Percentiles rank a stretch among this genome's conserved stretches.
phyloP scores from a whole-genome alignment of 2,797 vertebrate genomes.

The Australoheros facetus region DNA sequence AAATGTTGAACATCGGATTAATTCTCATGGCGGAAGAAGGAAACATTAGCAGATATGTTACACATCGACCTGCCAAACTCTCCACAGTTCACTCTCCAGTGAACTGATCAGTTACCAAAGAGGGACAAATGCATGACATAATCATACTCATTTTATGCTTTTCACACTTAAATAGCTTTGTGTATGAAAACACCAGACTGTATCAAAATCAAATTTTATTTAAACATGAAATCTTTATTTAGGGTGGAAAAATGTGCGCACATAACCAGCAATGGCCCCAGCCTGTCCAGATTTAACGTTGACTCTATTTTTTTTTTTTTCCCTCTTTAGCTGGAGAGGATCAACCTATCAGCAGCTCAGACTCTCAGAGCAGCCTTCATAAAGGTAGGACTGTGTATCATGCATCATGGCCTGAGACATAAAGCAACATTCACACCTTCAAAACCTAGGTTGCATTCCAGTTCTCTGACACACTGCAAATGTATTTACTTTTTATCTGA shows the following conservation, averaged over 20 bases:
- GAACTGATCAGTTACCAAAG: background rate
- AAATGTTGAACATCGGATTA: too few species aligned
- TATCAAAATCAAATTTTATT: background rate
- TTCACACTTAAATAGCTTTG: background rate
- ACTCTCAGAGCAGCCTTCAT: conserved; percentile 98
- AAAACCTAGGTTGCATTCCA: background rate
- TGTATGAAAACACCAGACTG: background rate
- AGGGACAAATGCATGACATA: too few species aligned
- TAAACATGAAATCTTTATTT: background rate
- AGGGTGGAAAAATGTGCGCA: background rate
- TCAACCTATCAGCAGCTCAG: conserved; percentile 98
- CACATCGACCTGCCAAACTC: too few species aligned
- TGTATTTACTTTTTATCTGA: background rate
- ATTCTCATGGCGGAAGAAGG: too few species aligned
- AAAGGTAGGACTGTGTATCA: conserved; percentile 84
- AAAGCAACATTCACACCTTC: background rate
- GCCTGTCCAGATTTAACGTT: background rate
- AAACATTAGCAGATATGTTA: too few species aligned
- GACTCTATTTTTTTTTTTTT: background rate
- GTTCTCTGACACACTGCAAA: background rate
- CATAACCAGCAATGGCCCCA: background rate
- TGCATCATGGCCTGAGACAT: background rate
- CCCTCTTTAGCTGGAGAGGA: conserved; percentile 90
- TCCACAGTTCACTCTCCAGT: background rate
- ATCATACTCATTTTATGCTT: background rate